A percentile compares a stretch with the other conserved stretches of the same genome.
Conservation (phyloP, 1,140 invertebrate species). For the Hyles vespertilio region DNA sequence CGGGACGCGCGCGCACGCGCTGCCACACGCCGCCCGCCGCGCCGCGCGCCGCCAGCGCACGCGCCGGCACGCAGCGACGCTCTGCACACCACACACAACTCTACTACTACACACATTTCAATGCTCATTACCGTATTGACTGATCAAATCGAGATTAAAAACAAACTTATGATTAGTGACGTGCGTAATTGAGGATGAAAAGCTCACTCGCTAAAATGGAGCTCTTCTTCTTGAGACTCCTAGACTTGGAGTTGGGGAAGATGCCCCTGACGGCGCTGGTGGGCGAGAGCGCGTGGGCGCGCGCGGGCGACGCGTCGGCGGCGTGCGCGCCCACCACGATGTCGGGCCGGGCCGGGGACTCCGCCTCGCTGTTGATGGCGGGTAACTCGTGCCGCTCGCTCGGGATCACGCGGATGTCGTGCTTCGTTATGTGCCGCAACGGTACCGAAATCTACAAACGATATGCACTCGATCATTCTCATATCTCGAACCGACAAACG, state of each 20-base stretch:
- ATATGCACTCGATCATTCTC: background rate
- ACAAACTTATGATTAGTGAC: background rate
- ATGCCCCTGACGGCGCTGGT: constrained; percentile 49
- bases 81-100: constrained; percentile 20
- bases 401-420: constrained; percentile 61
- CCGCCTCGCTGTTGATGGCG: constrained; percentile 44
- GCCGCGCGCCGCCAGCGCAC: constrained; percentile 31
- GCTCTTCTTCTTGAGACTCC: constrained; percentile 81
- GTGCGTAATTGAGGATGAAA: background rate
- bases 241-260: constrained; percentile 60
- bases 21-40: constrained; percentile 29
- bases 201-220: constrained; percentile 82
- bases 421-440: constrained; percentile 56
- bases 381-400: constrained; percentile 45
- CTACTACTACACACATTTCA: background rate
- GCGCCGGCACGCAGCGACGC: constrained; percentile 35
- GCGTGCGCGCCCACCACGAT: constrained; percentile 17
- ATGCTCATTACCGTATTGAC: background rate
- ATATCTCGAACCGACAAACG: too few species aligned
- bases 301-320: constrained; percentile 5
- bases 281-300: constrained; percentile 26
- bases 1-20: constrained; percentile 24
- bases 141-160: background rate
- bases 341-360: constrained; percentile 14
- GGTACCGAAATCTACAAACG: constrained; percentile 40